Base-by-base conservation (phyloP, 1,140 invertebrate genomes). In the Pseudomyrmex gracilis region DNA sequence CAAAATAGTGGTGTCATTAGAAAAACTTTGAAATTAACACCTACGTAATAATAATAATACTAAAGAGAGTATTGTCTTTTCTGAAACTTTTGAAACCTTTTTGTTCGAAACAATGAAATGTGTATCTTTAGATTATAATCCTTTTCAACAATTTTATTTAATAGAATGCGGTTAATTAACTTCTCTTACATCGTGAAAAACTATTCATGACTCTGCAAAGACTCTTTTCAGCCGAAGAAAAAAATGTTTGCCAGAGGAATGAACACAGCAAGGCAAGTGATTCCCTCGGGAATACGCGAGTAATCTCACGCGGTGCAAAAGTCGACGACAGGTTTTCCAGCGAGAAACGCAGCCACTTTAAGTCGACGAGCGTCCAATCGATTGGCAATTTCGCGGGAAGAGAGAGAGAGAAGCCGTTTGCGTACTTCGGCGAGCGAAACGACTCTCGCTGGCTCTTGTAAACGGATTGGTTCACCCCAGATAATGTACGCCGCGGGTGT, bases 1-100 rank as follows among this genome's bases (percentile, higher is more conserved):
- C 24, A 60, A 12, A 49, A 80, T 43, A 5, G 66, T 80, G 53
- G 53, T 47, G 53, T 20, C 53, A 80, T 70, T 80, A 80, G 53
- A 80, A 80, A 80, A 80, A 80, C 76, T 80, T 80, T 58, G 13
- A 12, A 43, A 70, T 80, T 70, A 80, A 80, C 51, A 20, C 20
- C 66, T 70, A 57, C 76, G 43, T 53, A 47, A 20, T 15, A 22
- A 66, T 70, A 66, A 80, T 34, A 70, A 7, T 70, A 57, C 34
- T 34, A 80, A 58, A 64, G 76, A 49, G 55, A 24, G 13, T 43
- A 67, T 53, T 66, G 20, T 45, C 53, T 12, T 12, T 7, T 17
- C 15, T 61, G 13, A 47, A 64, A 22, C 13, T 5, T 17, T n/a
- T n/a, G 20, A 60, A 22, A 67, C n/a, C n/a, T n/a, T n/a, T n/a